These are phyloP conservation scores for Cepaea hortensis DNA, from an alignment of 2,888 invertebrate species.

Conservation along the genomic window DNA sequence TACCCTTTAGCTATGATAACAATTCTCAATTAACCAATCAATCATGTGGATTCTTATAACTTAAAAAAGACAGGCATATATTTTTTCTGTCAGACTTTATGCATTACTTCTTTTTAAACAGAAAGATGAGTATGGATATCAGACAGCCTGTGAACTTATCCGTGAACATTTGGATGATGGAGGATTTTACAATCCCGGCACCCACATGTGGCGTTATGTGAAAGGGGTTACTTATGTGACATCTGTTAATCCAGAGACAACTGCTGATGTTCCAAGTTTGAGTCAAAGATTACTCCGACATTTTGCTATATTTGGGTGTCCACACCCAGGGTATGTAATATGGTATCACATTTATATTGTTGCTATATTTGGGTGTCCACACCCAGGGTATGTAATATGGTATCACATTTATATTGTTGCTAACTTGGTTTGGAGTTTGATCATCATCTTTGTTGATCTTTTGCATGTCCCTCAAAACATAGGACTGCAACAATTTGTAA, in stretches of 20 bases:
- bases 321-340: slow-evolving; percentile 69
- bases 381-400: slow-evolving; percentile 66
- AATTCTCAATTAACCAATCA: no score
- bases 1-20: no score
- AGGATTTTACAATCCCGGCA: slow-evolving; percentile 72
- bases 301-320: slow-evolving; percentile 73
- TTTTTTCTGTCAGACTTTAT: neutral
- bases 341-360: slow-evolving; percentile 46
- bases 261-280: slow-evolving; percentile 68
- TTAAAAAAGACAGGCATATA: no score
- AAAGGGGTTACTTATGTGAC: slow-evolving; percentile 75
- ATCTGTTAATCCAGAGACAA: slow-evolving; percentile 71
- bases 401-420: neutral
- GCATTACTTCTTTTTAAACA: slow-evolving; percentile 45
- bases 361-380: slow-evolving; percentile 72
- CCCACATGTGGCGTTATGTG: slow-evolving; percentile 73
- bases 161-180: slow-evolving; percentile 76
- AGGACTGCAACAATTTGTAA: no score
- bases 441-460: neutral
- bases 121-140: slow-evolving; percentile 72
- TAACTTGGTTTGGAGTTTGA: neutral
- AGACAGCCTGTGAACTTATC: slow-evolving; percentile 74
- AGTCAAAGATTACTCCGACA: slow-evolving; percentile 73
- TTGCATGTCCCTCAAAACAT: neutral
- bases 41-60: no score